Evolutionary conservation across 2,797 vertebrate species (phyloP).

Genomic region (Dipus sagitta): DNA sequence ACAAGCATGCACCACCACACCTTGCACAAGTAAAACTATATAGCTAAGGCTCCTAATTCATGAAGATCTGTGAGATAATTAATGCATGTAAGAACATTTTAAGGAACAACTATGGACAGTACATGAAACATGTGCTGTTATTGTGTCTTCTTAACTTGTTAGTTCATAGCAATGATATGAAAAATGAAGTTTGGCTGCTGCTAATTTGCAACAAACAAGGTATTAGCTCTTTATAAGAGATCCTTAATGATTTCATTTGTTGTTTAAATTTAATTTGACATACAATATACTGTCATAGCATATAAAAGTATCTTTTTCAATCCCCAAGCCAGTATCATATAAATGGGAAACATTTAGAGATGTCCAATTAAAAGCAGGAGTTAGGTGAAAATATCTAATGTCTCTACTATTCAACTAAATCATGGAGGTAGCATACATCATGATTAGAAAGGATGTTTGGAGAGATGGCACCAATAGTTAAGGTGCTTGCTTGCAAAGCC

Average conservation of each 20-base stretch:
- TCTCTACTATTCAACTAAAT: not conserved
- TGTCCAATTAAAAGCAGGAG: not conserved
- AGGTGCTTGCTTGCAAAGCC: no score
- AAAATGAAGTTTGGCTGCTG: conserved; percentile 13
- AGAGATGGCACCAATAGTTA: not conserved
- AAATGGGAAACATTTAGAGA: not conserved
- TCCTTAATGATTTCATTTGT: not conserved
- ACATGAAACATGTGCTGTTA: not conserved
- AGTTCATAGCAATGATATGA: not conserved
- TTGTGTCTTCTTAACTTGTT: not conserved
- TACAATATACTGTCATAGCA: not conserved
- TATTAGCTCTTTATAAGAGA: not conserved
- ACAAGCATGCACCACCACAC: not conserved
- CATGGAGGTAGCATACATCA: not conserved
- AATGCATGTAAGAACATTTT: not conserved
- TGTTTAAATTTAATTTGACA: conserved; percentile 40
- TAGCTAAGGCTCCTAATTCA: conserved; percentile 14
- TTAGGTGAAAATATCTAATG: not conserved
- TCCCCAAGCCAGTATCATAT: not conserved
- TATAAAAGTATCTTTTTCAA: conserved; percentile 13
- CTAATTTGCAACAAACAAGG: not conserved
- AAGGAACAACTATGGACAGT: not conserved
- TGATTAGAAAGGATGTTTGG: not conserved
- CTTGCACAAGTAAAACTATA: not conserved
- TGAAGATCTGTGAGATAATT: not conserved